Evolutionary conservation across 2,888 invertebrate genomes (phyloP), one percentile per base, ranked within the genome.

Genomic region (Cordilura impudica): DNA sequence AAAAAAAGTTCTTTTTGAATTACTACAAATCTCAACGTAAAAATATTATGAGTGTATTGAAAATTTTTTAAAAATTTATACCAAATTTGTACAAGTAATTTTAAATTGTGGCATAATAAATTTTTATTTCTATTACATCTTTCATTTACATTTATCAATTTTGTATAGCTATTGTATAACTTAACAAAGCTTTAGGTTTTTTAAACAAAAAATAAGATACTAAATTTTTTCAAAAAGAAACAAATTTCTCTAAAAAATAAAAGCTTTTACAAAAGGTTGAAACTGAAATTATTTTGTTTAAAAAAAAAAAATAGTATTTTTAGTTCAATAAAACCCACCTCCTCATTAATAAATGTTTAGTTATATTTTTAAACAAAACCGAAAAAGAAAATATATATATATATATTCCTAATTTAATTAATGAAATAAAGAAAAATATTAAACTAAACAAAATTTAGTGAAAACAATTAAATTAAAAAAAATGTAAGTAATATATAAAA

Each of bases 121-220:
- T n/a, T n/a, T n/a, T n/a, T n/a, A n/a, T n/a, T n/a, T n/a, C n/a
- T n/a, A n/a, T n/a, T n/a, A n/a, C n/a, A n/a, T n/a, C n/a, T n/a
- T n/a, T n/a, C n/a, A n/a, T n/a, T n/a, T n/a, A n/a, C n/a, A n/a
- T n/a, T n/a, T n/a, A n/a, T n/a, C n/a, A n/a, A n/a, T n/a, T n/a
- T n/a, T n/a, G n/a, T n/a, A n/a, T n/a, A n/a, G n/a, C 29, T 26
- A 18, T 16, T 43, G 45, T 58, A 26, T 51, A 49, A 31, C 53
- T 72, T 51, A 69, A 6, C 19, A 78, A 73, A 78, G 78, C 73
- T 78, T 78, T 69, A 73, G 69, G 73, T 65, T 78, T 74, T 70
- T 70, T 26, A 53, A 70, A 60, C 53, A 51, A 73, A 74, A 65
- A 70, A 23, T 63, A 70, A 73, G 18, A 73, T 65, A 65, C 53